Evolutionary conservation across 2,797 vertebrate genomes (phyloP), one percentile per base, ranked within the genome.

Genomic region (Coreius guichenoti): DNA sequence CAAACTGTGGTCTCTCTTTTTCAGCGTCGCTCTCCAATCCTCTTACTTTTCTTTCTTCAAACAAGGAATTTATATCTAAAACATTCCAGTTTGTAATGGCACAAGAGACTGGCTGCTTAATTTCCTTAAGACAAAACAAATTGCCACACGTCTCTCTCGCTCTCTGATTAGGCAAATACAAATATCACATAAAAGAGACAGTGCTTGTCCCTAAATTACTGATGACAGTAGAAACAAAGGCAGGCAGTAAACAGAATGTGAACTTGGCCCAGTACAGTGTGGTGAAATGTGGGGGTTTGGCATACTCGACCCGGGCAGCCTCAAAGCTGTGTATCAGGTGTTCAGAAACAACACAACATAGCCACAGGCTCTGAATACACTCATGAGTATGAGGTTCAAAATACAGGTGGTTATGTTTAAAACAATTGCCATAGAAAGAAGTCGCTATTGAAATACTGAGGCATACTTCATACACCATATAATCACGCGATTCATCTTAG

Each of bases 201-300:
- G 91, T 85, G 85, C 80, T 67, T 70, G 16, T 79, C 39, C 51
- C 51, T 69, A 69, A 70, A 79, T 69, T 79, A 79, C 83, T 63
- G 74, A 82, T 89, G 88, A 88, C 87, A 89, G 87, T 76, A 69
- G 70, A 90, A 93, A 92, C 88, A 91, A 92, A 91, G 87, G 83
- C 86, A 91, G 91, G 91, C 90, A 84, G 43, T 91, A 90, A 92
- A 89, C 85, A 87, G 77, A 90, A 88, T 94, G 95, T 92, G 82
- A 82, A 85, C 82, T 72, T 91, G 94, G 95, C 95, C 95, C 96
- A 95, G 93, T 97, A 96, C 89, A 89, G 90, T 89, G 84, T 88
- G 85, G 91, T 91, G 95, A 96, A 90, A 91, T 65, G 85, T 78
- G 82, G 91, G 88, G 93, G 94, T 94, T 94, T 94, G 92, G 94